These are phyloP conservation scores for Heliconius nattereri DNA, from an alignment of 1,140 invertebrate genomes.

Conservation along the genomic window DNA sequence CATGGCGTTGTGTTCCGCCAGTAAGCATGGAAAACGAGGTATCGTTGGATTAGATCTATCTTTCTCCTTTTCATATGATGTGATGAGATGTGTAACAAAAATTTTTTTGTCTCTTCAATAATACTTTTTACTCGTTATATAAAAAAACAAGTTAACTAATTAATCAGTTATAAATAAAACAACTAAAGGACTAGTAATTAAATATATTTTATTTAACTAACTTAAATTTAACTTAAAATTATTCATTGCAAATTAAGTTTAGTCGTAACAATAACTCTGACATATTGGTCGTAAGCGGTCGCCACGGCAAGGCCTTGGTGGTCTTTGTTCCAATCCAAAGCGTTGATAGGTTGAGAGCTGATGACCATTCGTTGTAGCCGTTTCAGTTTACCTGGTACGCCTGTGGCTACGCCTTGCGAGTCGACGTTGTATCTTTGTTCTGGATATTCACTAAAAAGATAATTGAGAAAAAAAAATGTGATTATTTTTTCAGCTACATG, in stretches of 20 bases:
- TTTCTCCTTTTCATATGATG: no score
- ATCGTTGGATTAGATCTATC: no score
- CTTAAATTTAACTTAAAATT: neutral
- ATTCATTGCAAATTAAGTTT: conserved; percentile 87
- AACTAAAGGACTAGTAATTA: neutral
- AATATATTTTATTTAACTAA: neutral
- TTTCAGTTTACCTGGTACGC: conserved; percentile 88
- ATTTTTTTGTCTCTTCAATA: neutral
- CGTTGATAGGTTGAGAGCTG: conserved; percentile 93
- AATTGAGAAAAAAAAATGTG: neutral
- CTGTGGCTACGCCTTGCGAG: conserved; percentile 85
- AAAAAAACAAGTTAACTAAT: no score
- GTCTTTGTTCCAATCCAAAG: conserved; percentile 95
- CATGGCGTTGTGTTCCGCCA: no score
- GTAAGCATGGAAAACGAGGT: no score
- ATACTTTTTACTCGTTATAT: no score
- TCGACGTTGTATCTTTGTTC: conserved; percentile 86
- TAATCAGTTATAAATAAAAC: neutral
- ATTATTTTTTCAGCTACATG: no score
- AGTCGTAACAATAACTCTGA: conserved; percentile 94
- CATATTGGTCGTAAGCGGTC: conserved; percentile 94
- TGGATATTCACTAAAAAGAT: conserved; percentile 89
- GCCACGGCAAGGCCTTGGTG: conserved; percentile 93
- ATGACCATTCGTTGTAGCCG: conserved; percentile 90
- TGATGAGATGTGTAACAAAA: no score